Conservation (phyloP, 1,140 invertebrate species). For the Oryzaephilus surinamensis region DNA sequence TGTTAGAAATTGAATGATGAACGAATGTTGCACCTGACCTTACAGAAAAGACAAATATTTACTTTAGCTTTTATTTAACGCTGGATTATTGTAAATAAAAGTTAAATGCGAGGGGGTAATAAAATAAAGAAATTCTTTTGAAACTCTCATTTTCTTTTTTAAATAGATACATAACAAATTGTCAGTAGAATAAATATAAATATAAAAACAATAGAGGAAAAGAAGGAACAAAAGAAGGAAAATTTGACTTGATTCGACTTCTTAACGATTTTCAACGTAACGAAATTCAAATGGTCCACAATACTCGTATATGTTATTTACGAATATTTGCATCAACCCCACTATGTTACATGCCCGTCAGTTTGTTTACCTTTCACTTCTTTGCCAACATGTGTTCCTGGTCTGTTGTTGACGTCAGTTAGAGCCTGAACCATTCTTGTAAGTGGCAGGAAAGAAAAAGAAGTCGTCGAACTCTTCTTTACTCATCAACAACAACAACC, state of each 20-base stretch:
- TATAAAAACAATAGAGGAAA: not conserved
- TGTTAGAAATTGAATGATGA: too few relatives aligned
- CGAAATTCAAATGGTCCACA: not conserved
- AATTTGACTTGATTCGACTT: not conserved
- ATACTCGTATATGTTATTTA: not conserved
- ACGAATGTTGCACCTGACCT: not conserved
- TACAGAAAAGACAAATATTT: not conserved
- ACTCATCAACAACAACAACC: constrained; percentile 6
- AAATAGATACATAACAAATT: too few relatives aligned
- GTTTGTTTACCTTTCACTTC: constrained; percentile 17
- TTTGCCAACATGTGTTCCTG: constrained; percentile 14
- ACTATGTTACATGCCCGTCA: not conserved
- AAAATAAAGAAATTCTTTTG: too few relatives aligned
- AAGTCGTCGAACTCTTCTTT: too few relatives aligned
- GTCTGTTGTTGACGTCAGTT: constrained; percentile 26
- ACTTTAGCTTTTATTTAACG: too few relatives aligned
- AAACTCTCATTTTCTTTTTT: too few relatives aligned
- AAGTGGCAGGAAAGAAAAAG: too few relatives aligned
- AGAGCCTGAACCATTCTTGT: constrained; percentile 14
- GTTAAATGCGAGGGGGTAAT: too few relatives aligned
- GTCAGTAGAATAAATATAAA: not conserved
- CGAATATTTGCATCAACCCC: not conserved
- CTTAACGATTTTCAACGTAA: too few relatives aligned
- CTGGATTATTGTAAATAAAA: too few relatives aligned
- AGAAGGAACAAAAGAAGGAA: too few relatives aligned